A percentile compares a stretch with the other conserved stretches of the same genome.
Conservation (phyloP, 2,113 vertebrate genomes). For the Gobiocypris rarus region DNA sequence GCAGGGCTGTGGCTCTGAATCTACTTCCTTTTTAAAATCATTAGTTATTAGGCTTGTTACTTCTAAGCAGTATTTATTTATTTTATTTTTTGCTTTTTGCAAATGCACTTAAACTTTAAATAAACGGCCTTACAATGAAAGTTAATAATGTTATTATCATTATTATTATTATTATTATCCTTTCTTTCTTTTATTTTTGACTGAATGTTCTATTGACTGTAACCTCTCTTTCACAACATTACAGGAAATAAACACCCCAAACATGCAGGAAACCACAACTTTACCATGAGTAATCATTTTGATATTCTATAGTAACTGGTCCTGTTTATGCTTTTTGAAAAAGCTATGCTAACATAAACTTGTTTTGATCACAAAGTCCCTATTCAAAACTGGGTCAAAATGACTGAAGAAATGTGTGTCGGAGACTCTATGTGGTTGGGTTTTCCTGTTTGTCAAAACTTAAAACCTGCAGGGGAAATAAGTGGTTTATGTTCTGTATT, state of each 20-base stretch:
- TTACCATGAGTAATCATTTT: neutral
- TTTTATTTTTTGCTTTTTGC: neutral
- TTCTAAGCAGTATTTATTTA: neutral
- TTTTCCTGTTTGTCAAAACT: constrained; percentile 21
- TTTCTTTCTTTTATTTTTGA: too few species aligned
- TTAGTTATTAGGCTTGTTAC: neutral
- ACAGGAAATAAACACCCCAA: constrained; percentile 6
- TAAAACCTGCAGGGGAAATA: neutral
- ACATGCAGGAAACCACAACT: neutral
- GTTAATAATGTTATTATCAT: too few species aligned
- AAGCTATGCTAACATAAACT: neutral
- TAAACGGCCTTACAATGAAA: neutral
- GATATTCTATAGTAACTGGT: neutral
- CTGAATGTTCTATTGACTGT: too few species aligned
- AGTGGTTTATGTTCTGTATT: constrained; percentile 1
- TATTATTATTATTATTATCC: too few species aligned
- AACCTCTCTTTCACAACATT: constrained; percentile 1
- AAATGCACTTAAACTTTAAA: neutral
- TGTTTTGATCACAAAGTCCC: neutral
- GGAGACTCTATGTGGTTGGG: neutral
- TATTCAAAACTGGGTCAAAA: neutral
- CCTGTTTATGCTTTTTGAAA: neutral
- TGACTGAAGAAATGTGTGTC: neutral
- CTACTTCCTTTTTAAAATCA: neutral
- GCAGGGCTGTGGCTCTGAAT: neutral